Evolutionary conservation across 1,140 invertebrate genomes (phyloP), one percentile per base, ranked within the genome.

Genomic region (Aphaenogaster ashmeadi): DNA sequence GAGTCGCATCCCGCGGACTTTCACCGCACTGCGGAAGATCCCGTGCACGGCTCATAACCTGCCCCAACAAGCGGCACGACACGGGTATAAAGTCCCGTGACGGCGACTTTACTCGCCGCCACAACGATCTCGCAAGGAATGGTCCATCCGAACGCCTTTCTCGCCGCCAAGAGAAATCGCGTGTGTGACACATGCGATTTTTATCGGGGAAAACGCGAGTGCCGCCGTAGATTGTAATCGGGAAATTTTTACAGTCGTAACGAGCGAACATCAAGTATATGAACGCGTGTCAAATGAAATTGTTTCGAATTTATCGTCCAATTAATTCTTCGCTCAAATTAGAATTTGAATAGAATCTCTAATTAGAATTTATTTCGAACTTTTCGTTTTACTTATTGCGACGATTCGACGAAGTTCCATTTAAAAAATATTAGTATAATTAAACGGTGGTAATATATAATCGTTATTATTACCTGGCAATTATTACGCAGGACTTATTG

Each of bases 11-110:
- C 7, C 27, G 52, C 41, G n/a, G 69, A 83, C 69, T 84, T 84
- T 84, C 80, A 84, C 80, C 80, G 72, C 27, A 8, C 52, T 21
- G 60, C 60, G 83, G 52, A 79, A 79, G 75, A 86, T 52, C 50
- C 60, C 11, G 54, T 33, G 72, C 27, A 9, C 72, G 13, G 41
- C 3, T 44, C 58, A 54, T 79, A 86, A 86, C 74, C 74, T 79
- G 60, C 50, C 47, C 44, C 60, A 86, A 86, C 67, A 11, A 66
- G 66, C 47, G 54, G 15, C 52, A 18, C n/a, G n/a, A 79, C 74
- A 47, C 62, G 62, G 7, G 27, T 66, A 38, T 84, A 74, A 84
- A 84, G 38, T 83, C 18, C 60, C 41, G 52, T 75, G 69, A 62
- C 69, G 27, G 69, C 21, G 50, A n/a, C 15, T 86, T 62, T 66